Evolutionary conservation across 1,140 invertebrate genomes (phyloP), one percentile per base, ranked within the genome.

Genomic region (Agraylea sexmaculata): DNA sequence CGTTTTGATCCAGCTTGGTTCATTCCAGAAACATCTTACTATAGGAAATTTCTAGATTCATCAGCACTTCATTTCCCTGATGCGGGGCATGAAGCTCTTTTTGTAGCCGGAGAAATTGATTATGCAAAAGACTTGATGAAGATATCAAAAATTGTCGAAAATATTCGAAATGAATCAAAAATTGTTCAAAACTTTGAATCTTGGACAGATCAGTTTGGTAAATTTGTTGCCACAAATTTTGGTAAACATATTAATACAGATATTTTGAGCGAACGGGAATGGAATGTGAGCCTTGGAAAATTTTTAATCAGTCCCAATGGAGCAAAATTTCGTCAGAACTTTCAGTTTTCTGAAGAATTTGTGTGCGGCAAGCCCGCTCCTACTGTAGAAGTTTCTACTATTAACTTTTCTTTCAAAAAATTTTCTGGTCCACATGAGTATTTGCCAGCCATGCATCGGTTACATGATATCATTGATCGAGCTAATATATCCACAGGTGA

Each of bases 1-100:
- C 76, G 77, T 59, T 87, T 87, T 60, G 78, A 87, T 61, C 76
- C 79, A 0, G 66, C 66, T 5, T 85, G 82, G 79, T 86, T 87
- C 56, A 68, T 86, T 37, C 80, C 81, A 1, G 67, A 74, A 45
- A 69, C 70, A 31, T 74, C 77, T 2, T 79, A 86, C 53, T 68
- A 80, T n/a, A 72, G 64, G 42, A 54, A 78, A 25, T 87, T 69
- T 57, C 51, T 77, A n/a, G 49, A 57, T 12, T 53, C 62, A 4
- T 60, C 67, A 30, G 64, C 70, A 27, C 32, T 57, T 36, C 74
- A 73, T 47, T 87, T 75, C 56, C 78, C 80, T 0, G 60, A 71
- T 21, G 63, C 69, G 18, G 84, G 83, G 0, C 59, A 74, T 43
- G 61, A 71, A 38, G 78, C 69, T n/a, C 69, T 69, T 32, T 57